A percentile compares a stretch with the other conserved stretches of the same genome.
phyloP scores from a whole-genome alignment of 1,140 invertebrate genomes.

The Anoplolepis gracilipes region DNA sequence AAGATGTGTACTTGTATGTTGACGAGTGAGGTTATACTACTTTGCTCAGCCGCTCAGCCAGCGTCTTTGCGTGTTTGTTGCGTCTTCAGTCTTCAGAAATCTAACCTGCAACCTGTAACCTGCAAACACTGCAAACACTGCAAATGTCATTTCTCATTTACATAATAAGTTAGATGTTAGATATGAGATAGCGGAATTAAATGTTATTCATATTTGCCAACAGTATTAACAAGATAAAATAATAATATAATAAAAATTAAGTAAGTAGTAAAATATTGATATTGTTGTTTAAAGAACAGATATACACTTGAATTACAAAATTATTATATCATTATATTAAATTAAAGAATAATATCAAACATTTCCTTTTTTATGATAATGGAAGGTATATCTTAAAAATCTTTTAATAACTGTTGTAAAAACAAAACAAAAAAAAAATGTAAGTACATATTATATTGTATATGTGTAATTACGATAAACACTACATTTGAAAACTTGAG shows the following conservation, averaged over 20 bases:
- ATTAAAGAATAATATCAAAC: background rate
- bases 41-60: constrained; percentile 19
- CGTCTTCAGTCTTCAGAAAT: constrained; percentile 25
- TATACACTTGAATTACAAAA: background rate
- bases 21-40: constrained; percentile 57
- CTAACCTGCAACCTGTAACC: too few species aligned
- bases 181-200: too few species aligned
- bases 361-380: too few species aligned
- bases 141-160: background rate
- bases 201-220: background rate
- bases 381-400: too few species aligned
- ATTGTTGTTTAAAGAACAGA: background rate
- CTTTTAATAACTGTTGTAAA: too few species aligned
- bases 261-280: background rate
- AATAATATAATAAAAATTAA: constrained; percentile 8
- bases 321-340: background rate
- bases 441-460: too few species aligned
- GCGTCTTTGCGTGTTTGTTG: too few species aligned
- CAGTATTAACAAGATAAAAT: background rate
- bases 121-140: too few species aligned
- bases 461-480: too few species aligned
- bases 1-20: constrained; percentile 63
- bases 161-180: too few species aligned
- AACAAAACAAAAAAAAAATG: too few species aligned
- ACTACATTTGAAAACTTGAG: too few species aligned